Conservation (phyloP, 2,888 invertebrate genomes). For the Deilephila elpenor region DNA sequence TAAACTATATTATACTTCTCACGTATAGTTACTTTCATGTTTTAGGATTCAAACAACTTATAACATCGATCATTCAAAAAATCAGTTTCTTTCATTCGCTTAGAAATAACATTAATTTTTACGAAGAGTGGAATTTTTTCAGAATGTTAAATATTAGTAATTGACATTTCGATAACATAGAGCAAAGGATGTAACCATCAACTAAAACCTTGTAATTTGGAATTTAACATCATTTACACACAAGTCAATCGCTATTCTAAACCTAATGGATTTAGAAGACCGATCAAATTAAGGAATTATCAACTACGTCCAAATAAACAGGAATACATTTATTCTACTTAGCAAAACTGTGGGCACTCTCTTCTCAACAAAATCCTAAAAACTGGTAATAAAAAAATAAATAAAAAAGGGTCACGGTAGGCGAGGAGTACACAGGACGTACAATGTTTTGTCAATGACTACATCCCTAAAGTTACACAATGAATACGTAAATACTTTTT, state of each 20-base stretch:
- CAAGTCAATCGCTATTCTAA: neutral
- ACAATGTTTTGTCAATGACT: conserved; percentile 59
- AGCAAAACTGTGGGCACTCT: too few species aligned
- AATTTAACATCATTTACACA: neutral
- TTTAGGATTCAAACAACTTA: conserved; percentile 43
- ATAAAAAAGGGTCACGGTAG: neutral
- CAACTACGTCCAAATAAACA: too few species aligned
- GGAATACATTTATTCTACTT: too few species aligned
- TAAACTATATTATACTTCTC: conserved; percentile 83
- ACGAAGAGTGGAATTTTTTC: conserved; percentile 22
- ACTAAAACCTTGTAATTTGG: conserved; percentile 36
- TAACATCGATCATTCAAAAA: conserved; percentile 33
- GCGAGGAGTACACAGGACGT: conserved; percentile 28
- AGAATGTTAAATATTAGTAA: conserved; percentile 54
- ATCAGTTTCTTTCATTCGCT: conserved; percentile 39
- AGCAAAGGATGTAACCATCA: conserved; percentile 55
- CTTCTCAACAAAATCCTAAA: neutral
- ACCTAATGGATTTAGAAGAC: neutral
- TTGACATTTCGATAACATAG: conserved; percentile 69
- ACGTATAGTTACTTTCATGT: conserved; percentile 54
- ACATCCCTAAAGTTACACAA: conserved; percentile 58
- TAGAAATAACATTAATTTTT: conserved; percentile 24
- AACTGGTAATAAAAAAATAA: neutral
- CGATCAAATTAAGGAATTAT: neutral
- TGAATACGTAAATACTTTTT: conserved; percentile 59